Base-by-base conservation (phyloP, 92 coral and sea anemone genomes). In the Siderastrea radians region DNA sequence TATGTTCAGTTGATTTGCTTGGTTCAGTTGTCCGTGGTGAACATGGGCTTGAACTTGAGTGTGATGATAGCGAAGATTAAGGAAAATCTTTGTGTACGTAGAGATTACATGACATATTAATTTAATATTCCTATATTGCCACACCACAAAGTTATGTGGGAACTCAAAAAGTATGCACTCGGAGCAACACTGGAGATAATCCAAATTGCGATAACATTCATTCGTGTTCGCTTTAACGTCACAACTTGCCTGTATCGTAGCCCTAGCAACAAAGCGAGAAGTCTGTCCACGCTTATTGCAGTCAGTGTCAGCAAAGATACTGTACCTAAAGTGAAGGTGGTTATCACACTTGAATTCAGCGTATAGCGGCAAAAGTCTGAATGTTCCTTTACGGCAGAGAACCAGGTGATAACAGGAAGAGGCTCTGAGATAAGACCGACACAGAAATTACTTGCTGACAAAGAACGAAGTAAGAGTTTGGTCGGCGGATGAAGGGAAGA, bases 201-300 rank as follows among this genome's bases (percentile, higher is more conserved):
- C 78, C 78, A 73, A 49, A 51, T 14, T 11, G 14, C 4, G 14
- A 17, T 43, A 3, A 73, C 78, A 17, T 26, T 73, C 51, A 26
- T 12, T 13, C 26, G 45, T 1, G 60, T 73, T 52, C 78, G 62
- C 6, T 51, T 50, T 16, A 49, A 10, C 6, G 80, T 76, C 3
- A 80, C 85, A 19, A 59, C 44, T 43, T 80, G 73, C 5, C 62
- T 72, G 79, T 83, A 83, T 61, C 60, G 15, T 11, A 60, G 57
- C 38, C 70, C 51, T 46, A 84, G 54, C 63, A 53, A 8, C 45
- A 74, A 3, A 1, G 84, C 84, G 62, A 80, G 75, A 50, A 51
- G 74, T 65, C 84, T 65, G 75, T 80, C 84, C 47, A 66, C 52
- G 44, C 84, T 80, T 13, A 80, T 50, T 7, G 72, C 53, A 26